phyloP scores from a whole-genome alignment of 2,888 invertebrate species.

The Nomada ferruginata region DNA sequence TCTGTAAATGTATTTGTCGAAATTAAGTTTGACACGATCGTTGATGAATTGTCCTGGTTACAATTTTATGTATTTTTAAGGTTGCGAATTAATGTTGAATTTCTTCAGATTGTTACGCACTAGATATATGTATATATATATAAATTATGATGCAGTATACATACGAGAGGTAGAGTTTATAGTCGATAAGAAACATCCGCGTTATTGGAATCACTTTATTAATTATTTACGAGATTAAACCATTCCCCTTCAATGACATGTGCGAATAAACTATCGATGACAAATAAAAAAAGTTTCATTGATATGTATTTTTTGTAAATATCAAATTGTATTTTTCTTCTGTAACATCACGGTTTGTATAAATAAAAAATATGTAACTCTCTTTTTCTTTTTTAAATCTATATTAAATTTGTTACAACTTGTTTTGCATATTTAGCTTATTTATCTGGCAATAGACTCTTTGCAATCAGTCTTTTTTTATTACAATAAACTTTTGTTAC shows the following conservation, averaged over 20 bases:
- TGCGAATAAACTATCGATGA: not conserved
- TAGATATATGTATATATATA: not conserved
- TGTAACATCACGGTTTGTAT: not conserved
- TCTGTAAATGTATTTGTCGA: not conserved
- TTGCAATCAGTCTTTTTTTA: not conserved
- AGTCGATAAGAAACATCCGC: slow-evolving; percentile 45
- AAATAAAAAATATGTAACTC: not conserved
- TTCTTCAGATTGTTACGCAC: not conserved
- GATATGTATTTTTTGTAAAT: not conserved
- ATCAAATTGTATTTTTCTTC: not conserved
- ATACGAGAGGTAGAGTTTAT: slow-evolving; percentile 4
- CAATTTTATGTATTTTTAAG: not conserved
- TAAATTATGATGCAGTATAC: slow-evolving; percentile 10
- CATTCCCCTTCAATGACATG: not conserved
- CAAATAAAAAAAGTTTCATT: not conserved
- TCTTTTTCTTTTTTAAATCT: not conserved
- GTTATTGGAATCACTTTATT: slow-evolving; percentile 13
- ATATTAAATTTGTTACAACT: not conserved
- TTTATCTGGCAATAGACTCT: not conserved
- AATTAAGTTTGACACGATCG: not conserved
- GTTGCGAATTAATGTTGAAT: not conserved
- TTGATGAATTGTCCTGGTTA: no score
- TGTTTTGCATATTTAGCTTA: not conserved
- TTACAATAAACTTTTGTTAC: not conserved
- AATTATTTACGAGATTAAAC: slow-evolving; percentile 35